Base-by-base conservation (phyloP, 2,888 invertebrate species). In the Polymixis flavicincta region DNA sequence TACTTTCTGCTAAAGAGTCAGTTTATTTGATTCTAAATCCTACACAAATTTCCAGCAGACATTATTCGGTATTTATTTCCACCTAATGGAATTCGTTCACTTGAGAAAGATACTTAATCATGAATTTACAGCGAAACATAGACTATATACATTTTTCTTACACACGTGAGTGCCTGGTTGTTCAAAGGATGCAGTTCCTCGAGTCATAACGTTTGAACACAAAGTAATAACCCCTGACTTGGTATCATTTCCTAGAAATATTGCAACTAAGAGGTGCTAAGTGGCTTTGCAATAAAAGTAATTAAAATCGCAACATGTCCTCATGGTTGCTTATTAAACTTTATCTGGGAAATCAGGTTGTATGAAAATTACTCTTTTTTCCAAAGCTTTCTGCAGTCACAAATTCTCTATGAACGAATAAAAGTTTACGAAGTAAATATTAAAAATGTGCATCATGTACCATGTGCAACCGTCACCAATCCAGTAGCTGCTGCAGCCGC, bases 61-160 rank as follows among this genome's bases (percentile, higher is more conserved):
- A 8, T 25, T 37, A 37, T 48, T 25, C 4, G 17, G 13, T 42
- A 57, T 37, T n/a, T 32, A 45, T 76, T 66, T 60, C 22, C 32
- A 48, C 25, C 19, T 32, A 61, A 42, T 78, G 22, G 22, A 48
- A 54, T 37, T 60, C 8, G 11, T 28, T 28, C 25, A 28, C 14
- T 14, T 37, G 14, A 17, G 17, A 61, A n/a, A 32, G 6, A 28
- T 55, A 66, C 48, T 61, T 68, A 28, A 2, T 6, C 3, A 42
- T n/a, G 8, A 78, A 78, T 11, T 32, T 32, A 17, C 32, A 54
- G 42, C 7, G 11, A 57, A 22, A 32, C 19, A 59, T 45, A 52
- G 32, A 71, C 22, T 54, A 13, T n/a, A 8, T 6, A 25, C 54
- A 55, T 64, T 63, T 64, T 59, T 52, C 2, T 52, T 13, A 19